These are phyloP conservation scores for Centropristis striata DNA, from an alignment of 2,113 vertebrate species.

Conservation along the genomic window DNA sequence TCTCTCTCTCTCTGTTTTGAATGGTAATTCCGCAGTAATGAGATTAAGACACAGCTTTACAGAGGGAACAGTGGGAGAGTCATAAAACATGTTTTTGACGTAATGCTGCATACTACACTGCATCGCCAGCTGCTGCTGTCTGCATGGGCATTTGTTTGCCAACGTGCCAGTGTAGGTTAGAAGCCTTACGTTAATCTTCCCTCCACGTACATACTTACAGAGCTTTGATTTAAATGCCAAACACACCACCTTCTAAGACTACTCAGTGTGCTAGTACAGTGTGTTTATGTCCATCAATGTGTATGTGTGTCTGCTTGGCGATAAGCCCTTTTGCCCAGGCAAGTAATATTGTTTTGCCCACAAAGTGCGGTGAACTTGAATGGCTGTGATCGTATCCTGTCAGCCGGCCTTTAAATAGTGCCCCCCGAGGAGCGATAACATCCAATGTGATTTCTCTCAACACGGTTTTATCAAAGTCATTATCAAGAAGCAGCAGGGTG, in stretches of 20 bases:
- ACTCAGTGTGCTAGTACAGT: not conserved
- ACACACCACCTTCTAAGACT: not conserved
- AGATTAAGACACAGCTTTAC: slow-evolving; percentile 45
- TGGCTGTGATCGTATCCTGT: slow-evolving; percentile 24
- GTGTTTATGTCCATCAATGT: not conserved
- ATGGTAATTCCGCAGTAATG: slow-evolving; percentile 21
- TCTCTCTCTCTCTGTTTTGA: not conserved
- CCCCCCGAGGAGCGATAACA: slow-evolving; percentile 30
- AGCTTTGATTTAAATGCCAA: slow-evolving; percentile 29
- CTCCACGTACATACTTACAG: not conserved
- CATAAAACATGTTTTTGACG: slow-evolving; percentile 14
- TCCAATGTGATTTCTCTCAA: slow-evolving; percentile 31
- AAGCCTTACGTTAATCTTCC: slow-evolving; percentile 17
- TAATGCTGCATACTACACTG: not conserved
- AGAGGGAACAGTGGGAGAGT: not conserved
- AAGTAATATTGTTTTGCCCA: slow-evolving; percentile 13
- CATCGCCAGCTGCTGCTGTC: not conserved
- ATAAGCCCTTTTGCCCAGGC: not conserved
- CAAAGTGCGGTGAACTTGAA: not conserved
- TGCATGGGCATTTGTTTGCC: slow-evolving; percentile 21
- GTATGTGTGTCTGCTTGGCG: slow-evolving; percentile 10
- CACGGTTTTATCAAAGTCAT: slow-evolving; percentile 49
- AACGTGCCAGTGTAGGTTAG: slow-evolving; percentile 7
- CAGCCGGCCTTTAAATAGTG: slow-evolving; percentile 31
- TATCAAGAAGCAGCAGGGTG: slow-evolving; percentile 29